A percentile compares a stretch with the other conserved stretches of the same genome.
phyloP scores from a whole-genome alignment of 2,888 invertebrate species.

The Rhimphoctona megacephalus region DNA sequence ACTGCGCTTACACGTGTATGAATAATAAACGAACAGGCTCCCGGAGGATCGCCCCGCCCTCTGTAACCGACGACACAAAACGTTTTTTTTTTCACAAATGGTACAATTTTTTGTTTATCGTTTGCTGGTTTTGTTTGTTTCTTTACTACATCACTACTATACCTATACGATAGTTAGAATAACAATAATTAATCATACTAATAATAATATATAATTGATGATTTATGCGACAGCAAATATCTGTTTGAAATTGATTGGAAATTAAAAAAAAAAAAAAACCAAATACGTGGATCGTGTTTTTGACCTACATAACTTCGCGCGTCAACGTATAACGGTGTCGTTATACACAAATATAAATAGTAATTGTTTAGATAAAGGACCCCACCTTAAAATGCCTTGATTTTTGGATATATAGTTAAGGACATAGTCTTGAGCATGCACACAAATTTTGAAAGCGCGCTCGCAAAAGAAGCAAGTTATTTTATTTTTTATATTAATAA shows the following conservation, averaged over 20 bases:
- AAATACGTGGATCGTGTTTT: not conserved
- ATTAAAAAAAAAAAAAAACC: not conserved
- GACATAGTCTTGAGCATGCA: no score
- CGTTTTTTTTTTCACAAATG: conserved; percentile 67
- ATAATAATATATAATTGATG: conserved; percentile 17
- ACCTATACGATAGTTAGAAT: conserved; percentile 48
- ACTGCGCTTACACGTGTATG: conserved; percentile 79
- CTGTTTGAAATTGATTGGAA: conserved; percentile 10
- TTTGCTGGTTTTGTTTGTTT: conserved; percentile 29
- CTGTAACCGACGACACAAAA: conserved; percentile 71
- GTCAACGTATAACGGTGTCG: conserved; percentile 14
- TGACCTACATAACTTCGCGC: conserved; percentile 27
- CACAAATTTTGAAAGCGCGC: no score
- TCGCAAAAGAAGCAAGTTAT: no score
- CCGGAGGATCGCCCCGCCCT: conserved; percentile 39
- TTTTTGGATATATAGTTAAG: no score
- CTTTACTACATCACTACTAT: conserved; percentile 48
- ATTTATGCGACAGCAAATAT: conserved; percentile 9
- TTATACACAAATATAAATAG: conserved; percentile 25
- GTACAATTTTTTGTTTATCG: conserved; percentile 66
- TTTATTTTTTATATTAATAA: no score
- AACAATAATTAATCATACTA: conserved; percentile 41
- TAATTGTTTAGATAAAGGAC: no score
- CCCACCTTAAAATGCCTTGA: no score
- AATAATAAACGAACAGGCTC: conserved; percentile 67